Base-by-base conservation (phyloP, 2,113 vertebrate genomes). In the Acinonyx jubatus region DNA sequence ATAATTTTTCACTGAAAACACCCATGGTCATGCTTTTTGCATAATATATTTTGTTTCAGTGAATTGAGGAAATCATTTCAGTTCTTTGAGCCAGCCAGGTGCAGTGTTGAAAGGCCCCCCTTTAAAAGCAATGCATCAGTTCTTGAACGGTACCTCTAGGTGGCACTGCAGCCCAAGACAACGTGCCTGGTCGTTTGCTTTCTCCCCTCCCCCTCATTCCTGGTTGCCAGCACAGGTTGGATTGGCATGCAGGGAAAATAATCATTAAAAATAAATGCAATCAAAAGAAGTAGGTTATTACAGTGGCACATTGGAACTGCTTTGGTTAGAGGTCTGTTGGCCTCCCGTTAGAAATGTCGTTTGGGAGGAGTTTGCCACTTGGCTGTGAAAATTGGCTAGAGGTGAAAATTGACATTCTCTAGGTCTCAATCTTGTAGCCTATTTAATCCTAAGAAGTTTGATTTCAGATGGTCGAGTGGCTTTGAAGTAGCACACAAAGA, bases 121-220 rank as follows among this genome's bases (percentile, higher is more conserved):
- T 80, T 87, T 48, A 36, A n/a, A 9, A 13, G 65, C 65, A 9
- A 0, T 16, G 7, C 1, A 33, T 31, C 33, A 85, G n/a, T 91
- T 95, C 84, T 57, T 21, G 50, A 7, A 0, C 1, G 0, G 0
- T 0, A 55, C 78, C 99, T 97, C 98, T 98, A 98, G 99, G 98
- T 98, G 99, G 98, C 99, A 99, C 97, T 98, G 98, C 92, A 95
- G 91, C 81, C 95, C 89, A 96, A 82, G 84, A 45, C 31, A 98
- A 98, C 15, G 5, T 19, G n/a, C 61, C 31, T 1, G 0, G 12
- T 19, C 33, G 12, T 23, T 68, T 0, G 33, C 29, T 31, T 55
- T 55, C 31, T 94, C 57, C 94, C 15, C 33, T 88, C 50, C 31
- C n/a, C 57, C n/a, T 29, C 1, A 12, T 18, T 45, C 92, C 68